Evolutionary conservation across 2,113 vertebrate genomes (phyloP).

Genomic region (Cnemophilus loriae): DNA sequence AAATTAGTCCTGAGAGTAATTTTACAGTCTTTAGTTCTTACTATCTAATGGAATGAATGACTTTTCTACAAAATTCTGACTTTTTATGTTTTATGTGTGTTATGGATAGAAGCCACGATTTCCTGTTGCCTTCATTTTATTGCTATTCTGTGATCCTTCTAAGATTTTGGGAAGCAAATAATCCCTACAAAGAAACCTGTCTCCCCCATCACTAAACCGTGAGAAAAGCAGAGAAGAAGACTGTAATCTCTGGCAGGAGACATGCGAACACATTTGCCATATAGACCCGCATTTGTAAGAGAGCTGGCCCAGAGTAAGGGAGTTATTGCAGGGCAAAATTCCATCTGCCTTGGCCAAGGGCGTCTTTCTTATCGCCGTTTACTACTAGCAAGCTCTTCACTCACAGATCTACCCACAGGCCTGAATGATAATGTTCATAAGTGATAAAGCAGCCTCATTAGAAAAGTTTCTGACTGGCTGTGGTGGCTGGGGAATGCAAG

Average conservation of each 20-base stretch:
- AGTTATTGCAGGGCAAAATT: not conserved
- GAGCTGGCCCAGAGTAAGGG: not conserved
- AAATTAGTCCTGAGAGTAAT: not conserved
- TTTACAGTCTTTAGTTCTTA: not conserved
- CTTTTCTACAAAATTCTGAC: not conserved
- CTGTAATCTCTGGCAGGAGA: not conserved
- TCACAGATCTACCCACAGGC: not conserved
- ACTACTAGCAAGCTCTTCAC: not conserved
- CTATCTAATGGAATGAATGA: not conserved
- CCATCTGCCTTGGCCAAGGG: not conserved
- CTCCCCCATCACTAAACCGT: not conserved
- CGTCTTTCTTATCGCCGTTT: not conserved
- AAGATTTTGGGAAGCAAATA: not conserved
- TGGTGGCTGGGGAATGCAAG: not conserved
- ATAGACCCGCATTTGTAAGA: not conserved
- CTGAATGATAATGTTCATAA: not conserved
- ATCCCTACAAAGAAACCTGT: not conserved
- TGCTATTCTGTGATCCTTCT: not conserved
- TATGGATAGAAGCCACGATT: not conserved
- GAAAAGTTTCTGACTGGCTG: not conserved
- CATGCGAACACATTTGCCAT: fast-evolving
- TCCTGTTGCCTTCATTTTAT: not conserved
- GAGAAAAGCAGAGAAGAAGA: not conserved
- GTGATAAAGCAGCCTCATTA: not conserved
- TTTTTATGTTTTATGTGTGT: not conserved